Evolutionary conservation across 2,113 vertebrate genomes (phyloP).

Genomic region (Poecilia latipinna): DNA sequence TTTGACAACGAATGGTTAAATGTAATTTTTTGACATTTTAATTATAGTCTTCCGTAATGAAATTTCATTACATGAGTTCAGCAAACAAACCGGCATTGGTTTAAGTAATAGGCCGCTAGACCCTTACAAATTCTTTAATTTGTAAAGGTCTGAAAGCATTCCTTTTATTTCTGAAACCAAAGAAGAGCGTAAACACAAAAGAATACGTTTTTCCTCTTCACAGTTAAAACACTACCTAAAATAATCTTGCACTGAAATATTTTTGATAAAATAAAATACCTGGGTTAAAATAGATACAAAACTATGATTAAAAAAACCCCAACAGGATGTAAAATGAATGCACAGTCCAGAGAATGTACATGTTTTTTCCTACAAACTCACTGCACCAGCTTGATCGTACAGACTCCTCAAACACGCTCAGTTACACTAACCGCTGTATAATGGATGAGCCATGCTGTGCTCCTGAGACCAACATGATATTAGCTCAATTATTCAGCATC

Average conservation of each 20-base stretch:
- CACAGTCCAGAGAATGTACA: not conserved
- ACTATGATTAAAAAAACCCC: not conserved
- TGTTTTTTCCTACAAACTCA: not conserved
- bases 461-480: slow-evolving; percentile 17
- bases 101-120: no score
- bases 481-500: slow-evolving; percentile 53
- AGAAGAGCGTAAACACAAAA: not conserved
- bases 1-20: no score
- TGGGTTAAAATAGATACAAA: not conserved
- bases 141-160: not conserved
- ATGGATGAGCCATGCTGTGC: slow-evolving; percentile 28
- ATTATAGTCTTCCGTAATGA: no score
- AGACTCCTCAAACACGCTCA: not conserved
- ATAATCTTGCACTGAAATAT: no score
- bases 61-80: no score
- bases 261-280: no score
- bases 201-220: not conserved
- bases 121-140: no score
- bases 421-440: slow-evolving; percentile 25
- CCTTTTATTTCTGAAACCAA: not conserved
- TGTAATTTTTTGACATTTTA: no score
- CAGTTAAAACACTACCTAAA: not conserved
- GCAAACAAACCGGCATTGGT: no score
- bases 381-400: not conserved
- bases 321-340: no score